phyloP scores from a whole-genome alignment of 2,797 vertebrate species.

The Tachyglossus aculeatus region DNA sequence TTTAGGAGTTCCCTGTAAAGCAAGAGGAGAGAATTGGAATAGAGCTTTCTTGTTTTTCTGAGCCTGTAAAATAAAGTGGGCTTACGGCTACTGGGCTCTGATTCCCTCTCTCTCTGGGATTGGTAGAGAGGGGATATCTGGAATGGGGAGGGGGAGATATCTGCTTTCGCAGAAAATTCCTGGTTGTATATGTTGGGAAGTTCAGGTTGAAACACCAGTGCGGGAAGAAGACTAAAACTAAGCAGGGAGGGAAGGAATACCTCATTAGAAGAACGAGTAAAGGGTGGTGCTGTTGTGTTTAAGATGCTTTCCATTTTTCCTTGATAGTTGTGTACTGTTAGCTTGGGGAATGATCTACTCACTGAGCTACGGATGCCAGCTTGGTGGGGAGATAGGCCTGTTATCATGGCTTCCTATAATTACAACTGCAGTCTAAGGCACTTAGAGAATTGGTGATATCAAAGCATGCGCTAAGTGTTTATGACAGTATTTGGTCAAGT shows the following conservation, averaged over 20 bases:
- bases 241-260: conserved; percentile 43
- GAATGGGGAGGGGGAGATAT: not conserved
- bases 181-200: conserved; percentile 29
- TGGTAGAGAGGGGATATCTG: rapidly evolving
- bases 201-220: conserved; percentile 26
- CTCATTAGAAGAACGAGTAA: conserved; percentile 53
- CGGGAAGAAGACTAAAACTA: conserved; percentile 47
- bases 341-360: conserved; percentile 56
- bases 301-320: conserved; percentile 39
- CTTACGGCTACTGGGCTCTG: not conserved
- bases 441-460: conserved; percentile 67
- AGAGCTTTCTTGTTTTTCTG: rapidly evolving
- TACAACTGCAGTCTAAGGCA: conserved; percentile 70
- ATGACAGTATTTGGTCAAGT: conserved; percentile 69
- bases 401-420: conserved; percentile 76
- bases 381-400: conserved; percentile 61
- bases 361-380: conserved; percentile 54
- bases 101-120: conserved; percentile 3
- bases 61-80: not conserved
- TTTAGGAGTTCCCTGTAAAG: not conserved
- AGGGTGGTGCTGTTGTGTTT: conserved; percentile 33
- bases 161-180: conserved; percentile 26
- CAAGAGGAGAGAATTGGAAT: no score
- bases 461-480: conserved; percentile 70
- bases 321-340: conserved; percentile 29